Base-by-base conservation (phyloP, 2,888 invertebrate species). In the Lasioglossum calceatum region DNA sequence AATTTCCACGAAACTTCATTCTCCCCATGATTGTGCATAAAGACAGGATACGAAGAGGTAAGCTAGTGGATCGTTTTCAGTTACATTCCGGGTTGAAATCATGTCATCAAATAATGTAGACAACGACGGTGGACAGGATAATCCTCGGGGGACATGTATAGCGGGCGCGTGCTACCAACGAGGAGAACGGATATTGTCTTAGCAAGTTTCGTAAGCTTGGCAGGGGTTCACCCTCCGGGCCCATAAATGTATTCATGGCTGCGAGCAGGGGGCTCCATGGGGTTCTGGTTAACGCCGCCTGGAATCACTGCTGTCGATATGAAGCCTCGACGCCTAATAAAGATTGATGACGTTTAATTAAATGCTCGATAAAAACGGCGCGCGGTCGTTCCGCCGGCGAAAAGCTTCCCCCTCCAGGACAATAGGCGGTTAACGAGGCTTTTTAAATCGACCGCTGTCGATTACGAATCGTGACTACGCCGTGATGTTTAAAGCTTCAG, bases 331-430 rank as follows among this genome's bases (percentile, higher is more conserved):
- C 91, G 89, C 85, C 92, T 94, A 94, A 95, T 95, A 94, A 94
- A 94, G 95, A 95, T 95, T 93, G 94, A 95, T 94, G 94, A 93
- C 91, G 85, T 93, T 94, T 94, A 94, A 94, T 94, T 93, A 94
- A 94, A 93, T 90, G 92, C 90, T 86, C 88, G 91, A 92, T 91
- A 92, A 92, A 92, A 92, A 92, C 85, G 92, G 79, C 88, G 85
- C 90, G 81, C 79, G 84, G 74, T 75, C 74, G 74, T 50, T 75
- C 77, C 75, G 16, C 58, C 79, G 39, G 70, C 70, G 70, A 70
- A 39, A 39, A 70, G 70, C 70, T 36, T 4, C 32, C 27, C n/a
- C 64, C 67, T 27, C 36, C 36, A 75, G 82, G 78, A 86, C 84
- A 89, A 86, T 82, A 82, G 79, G 32, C n/a, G 82, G 82, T 85